Conservation (phyloP, 64 coral and sea anemone genomes). For the Porites australiensis region DNA sequence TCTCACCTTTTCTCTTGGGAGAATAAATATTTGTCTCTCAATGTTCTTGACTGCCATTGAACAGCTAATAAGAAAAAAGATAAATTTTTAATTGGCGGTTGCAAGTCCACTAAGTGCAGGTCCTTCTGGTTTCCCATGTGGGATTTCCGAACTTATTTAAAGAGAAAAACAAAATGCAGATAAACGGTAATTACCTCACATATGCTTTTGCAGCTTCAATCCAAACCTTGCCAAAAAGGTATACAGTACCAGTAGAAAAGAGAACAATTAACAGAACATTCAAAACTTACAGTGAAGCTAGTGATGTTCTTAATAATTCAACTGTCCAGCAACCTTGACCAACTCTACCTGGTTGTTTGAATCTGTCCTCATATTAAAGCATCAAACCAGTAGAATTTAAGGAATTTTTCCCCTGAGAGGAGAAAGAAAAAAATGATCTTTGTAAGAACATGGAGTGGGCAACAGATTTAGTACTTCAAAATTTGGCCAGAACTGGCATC, state of each 20-base stretch:
- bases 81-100: too few relatives aligned
- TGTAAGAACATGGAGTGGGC: too few relatives aligned
- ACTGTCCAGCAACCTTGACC: neutral
- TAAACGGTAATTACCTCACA: conserved; percentile 74
- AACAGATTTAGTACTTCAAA: too few relatives aligned
- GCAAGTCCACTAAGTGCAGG: too few relatives aligned
- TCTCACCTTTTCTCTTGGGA: conserved; percentile 89
- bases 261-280: neutral
- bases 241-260: conserved; percentile 78
- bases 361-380: conserved; percentile 94
- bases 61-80: conserved; percentile 40
- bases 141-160: neutral
- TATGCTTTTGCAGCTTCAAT: conserved; percentile 88
- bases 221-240: conserved; percentile 98
- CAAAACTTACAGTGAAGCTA: neutral
- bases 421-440: neutral
- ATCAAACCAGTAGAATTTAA: conserved; percentile 99
- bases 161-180: neutral
- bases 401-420: conserved; percentile 83
- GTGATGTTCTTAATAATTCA: neutral
- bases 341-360: conserved; percentile 82
- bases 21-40: conserved; percentile 87
- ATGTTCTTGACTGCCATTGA: conserved; percentile 94
- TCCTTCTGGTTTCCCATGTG: too few relatives aligned
- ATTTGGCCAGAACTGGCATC: too few relatives aligned